Evolutionary conservation across 2,797 vertebrate species (phyloP).

Genomic region (Decapterus maruadsi): DNA sequence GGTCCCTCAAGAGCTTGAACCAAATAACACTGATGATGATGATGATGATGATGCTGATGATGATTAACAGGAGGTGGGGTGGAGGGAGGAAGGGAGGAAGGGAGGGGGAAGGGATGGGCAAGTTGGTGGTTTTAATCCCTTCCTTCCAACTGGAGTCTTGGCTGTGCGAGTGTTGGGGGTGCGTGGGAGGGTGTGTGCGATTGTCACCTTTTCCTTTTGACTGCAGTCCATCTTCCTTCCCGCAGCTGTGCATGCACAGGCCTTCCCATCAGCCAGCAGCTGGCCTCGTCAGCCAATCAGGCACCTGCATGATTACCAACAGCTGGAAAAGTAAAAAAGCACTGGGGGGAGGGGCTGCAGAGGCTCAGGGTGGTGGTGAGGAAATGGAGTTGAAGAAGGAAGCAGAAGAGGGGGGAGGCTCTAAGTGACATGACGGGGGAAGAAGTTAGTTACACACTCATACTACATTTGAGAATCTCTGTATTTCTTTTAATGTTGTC

Average conservation of each 20-base stretch:
- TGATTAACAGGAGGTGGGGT: slow-evolving; percentile 58
- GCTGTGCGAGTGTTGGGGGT: slow-evolving; percentile 30
- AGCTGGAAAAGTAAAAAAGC: slow-evolving; percentile 71
- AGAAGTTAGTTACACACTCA: slow-evolving; percentile 18
- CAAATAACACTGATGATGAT: slow-evolving; percentile 43
- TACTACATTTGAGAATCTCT: neutral
- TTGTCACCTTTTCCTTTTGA: slow-evolving; percentile 75
- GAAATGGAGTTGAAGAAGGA: slow-evolving; percentile 31
- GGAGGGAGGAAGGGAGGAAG: slow-evolving; percentile 8
- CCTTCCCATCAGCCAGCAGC: slow-evolving; percentile 71
- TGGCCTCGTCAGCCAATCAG: slow-evolving; percentile 74
- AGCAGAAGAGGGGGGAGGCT: slow-evolving; percentile 21
- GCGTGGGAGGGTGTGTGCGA: slow-evolving; percentile 35
- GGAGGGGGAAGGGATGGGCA: neutral
- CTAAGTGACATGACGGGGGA: slow-evolving; percentile 6
- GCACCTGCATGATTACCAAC: slow-evolving; percentile 79
- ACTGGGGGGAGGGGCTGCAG: slow-evolving; percentile 21
- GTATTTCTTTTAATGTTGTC: neutral
- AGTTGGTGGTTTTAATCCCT: slow-evolving; percentile 39
- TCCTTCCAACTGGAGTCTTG: slow-evolving; percentile 39
- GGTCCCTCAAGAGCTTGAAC: slow-evolving; percentile 17
- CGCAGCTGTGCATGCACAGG: slow-evolving; percentile 61
- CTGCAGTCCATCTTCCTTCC: slow-evolving; percentile 62
- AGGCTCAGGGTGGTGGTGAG: slow-evolving; percentile 23
- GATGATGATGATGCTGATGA: slow-evolving; percentile 44